Conservation (phyloP, 2,888 invertebrate genomes). For the Archips crataeganus region DNA sequence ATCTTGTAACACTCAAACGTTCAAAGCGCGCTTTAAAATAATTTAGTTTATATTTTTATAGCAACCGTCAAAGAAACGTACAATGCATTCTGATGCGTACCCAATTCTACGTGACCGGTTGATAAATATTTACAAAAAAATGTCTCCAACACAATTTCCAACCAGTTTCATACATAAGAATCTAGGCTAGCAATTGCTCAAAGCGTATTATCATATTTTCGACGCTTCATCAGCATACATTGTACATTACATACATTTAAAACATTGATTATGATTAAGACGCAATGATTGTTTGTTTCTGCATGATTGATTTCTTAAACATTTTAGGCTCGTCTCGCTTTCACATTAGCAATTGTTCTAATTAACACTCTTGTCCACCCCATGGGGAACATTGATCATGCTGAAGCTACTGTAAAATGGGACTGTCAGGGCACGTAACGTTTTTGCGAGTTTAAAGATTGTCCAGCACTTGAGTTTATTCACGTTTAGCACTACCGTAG, state of each 20-base stretch:
- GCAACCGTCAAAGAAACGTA: slow-evolving; percentile 12
- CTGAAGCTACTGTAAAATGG: not conserved
- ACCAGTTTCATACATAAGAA: not conserved
- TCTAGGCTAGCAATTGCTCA: not conserved
- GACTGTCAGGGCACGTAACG: slow-evolving; percentile 9
- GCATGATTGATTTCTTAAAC: slow-evolving; percentile 3
- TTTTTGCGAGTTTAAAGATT: slow-evolving; percentile 19
- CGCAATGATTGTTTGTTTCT: slow-evolving; percentile 13
- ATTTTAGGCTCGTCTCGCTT: slow-evolving; percentile 14
- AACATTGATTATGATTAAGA: slow-evolving; percentile 8
- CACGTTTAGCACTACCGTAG: slow-evolving; percentile 25
- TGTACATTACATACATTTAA: slow-evolving; percentile 15
- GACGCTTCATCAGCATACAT: slow-evolving; percentile 4
- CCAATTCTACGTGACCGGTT: not conserved
- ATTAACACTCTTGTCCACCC: slow-evolving; percentile 9
- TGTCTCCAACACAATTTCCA: slow-evolving; percentile 8
- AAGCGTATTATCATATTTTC: slow-evolving; percentile 6
- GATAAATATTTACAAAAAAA: slow-evolving; percentile 33
- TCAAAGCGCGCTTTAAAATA: slow-evolving; percentile 14
- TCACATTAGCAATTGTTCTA: slow-evolving; percentile 17
- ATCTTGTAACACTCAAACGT: slow-evolving; percentile 16
- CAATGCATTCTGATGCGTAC: slow-evolving; percentile 14
- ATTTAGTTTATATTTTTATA: slow-evolving; percentile 5
- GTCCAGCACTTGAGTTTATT: slow-evolving; percentile 20
- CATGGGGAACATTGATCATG: not conserved